phyloP scores from a whole-genome alignment of 2,797 vertebrate species.

The Ptychadena robeensis region DNA sequence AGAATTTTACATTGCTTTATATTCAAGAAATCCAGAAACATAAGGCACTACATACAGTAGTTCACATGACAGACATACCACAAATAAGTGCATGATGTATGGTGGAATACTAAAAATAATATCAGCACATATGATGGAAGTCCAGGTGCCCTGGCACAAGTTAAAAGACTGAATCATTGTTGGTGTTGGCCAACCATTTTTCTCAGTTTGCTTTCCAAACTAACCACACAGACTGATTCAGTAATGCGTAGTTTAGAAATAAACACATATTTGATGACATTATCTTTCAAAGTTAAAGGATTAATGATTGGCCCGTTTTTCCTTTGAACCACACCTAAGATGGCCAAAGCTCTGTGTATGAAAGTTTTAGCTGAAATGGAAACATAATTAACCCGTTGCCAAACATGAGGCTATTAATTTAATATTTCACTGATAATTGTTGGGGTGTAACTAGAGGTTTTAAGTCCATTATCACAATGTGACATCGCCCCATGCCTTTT shows the following conservation, averaged over 20 bases:
- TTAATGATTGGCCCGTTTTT: slow-evolving; percentile 30
- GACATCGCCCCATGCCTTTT: neutral
- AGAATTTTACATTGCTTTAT: neutral
- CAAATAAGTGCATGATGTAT: slow-evolving; percentile 40
- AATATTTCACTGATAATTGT: slow-evolving; percentile 23
- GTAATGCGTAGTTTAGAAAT: slow-evolving; percentile 45
- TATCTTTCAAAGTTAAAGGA: slow-evolving; percentile 29
- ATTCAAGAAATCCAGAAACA: neutral
- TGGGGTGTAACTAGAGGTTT: neutral
- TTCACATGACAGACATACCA: slow-evolving; percentile 15
- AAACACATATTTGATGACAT: slow-evolving; percentile 43
- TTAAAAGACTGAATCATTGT: slow-evolving; percentile 41
- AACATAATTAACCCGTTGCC: neutral
- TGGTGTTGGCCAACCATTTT: slow-evolving; percentile 32
- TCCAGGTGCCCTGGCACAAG: slow-evolving; percentile 44
- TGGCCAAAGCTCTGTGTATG: slow-evolving; percentile 21
- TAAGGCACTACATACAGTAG: neutral
- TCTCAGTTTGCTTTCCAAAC: slow-evolving; percentile 38
- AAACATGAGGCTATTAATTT: neutral
- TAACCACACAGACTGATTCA: slow-evolving; percentile 35
- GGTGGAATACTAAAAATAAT: slow-evolving; percentile 40
- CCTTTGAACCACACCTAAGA: slow-evolving; percentile 18
- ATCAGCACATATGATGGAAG: slow-evolving; percentile 24
- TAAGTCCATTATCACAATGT: neutral
- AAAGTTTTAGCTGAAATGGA: neutral